These are phyloP conservation scores for Pogonocherus hispidulus DNA, from an alignment of 2,888 invertebrate genomes.

Conservation along the genomic window DNA sequence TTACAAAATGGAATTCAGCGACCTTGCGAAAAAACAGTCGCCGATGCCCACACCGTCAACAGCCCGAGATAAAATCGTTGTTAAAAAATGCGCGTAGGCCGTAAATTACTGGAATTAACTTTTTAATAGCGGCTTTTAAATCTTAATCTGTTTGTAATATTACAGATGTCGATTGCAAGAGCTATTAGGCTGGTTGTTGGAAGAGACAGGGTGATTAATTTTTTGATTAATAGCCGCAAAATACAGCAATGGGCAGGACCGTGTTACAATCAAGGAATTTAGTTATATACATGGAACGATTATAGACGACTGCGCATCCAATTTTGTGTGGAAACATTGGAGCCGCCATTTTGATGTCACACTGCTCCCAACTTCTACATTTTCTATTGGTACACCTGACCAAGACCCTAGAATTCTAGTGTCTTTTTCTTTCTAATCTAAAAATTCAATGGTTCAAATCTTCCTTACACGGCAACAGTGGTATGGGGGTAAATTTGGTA, in stretches of 20 bases:
- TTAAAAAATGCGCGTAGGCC: slow-evolving; percentile 18
- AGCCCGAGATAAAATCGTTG: slow-evolving; percentile 4
- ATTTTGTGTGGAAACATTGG: too few relatives aligned
- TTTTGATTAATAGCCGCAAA: not conserved
- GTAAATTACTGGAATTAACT: slow-evolving; percentile 21
- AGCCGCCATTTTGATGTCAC: too few relatives aligned
- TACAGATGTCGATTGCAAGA: not conserved
- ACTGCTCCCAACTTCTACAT: too few relatives aligned
- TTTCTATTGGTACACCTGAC: too few relatives aligned
- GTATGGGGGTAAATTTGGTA: too few relatives aligned
- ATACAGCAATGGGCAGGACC: not conserved
- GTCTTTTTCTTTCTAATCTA: too few relatives aligned
- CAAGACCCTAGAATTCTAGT: too few relatives aligned
- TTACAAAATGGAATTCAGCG: not conserved
- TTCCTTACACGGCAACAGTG: too few relatives aligned
- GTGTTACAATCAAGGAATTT: too few relatives aligned
- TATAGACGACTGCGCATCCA: too few relatives aligned
- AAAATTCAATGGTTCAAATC: too few relatives aligned
- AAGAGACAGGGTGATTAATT: not conserved
- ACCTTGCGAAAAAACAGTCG: slow-evolving; percentile 6
- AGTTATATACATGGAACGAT: too few relatives aligned
- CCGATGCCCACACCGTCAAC: not conserved
- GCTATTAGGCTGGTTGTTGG: not conserved
- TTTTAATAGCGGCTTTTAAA: slow-evolving; percentile 19
- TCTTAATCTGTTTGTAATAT: not conserved